These are phyloP conservation scores for Conus canariensis DNA, from an alignment of 2,888 invertebrate genomes.

Conservation along the genomic window DNA sequence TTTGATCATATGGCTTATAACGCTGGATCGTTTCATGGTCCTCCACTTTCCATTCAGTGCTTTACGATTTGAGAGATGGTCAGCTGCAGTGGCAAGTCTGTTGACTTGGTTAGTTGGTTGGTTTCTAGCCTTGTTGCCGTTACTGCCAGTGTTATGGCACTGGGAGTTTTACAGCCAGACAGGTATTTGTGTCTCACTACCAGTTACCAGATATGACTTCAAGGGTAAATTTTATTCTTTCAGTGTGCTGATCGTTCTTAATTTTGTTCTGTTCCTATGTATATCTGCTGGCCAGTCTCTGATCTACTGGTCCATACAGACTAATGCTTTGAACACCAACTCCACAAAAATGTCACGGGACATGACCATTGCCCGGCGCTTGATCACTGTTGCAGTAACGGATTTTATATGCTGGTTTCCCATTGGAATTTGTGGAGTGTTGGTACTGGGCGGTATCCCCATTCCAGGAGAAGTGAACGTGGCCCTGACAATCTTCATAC, in stretches of 20 bases:
- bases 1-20: constrained; percentile 82
- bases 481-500: constrained; percentile 10
- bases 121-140: background rate
- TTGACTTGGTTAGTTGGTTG: constrained; percentile 62
- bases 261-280: constrained; percentile 69
- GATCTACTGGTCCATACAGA: constrained; percentile 68
- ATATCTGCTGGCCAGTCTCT: constrained; percentile 72
- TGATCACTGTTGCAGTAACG: constrained; percentile 29
- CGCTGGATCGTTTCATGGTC: constrained; percentile 83
- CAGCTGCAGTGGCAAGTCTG: constrained; percentile 51
- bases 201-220: constrained; percentile 71
- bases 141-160: constrained; percentile 2
- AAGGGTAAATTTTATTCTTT: constrained; percentile 77
- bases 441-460: constrained; percentile 1
- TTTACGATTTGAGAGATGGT: constrained; percentile 57
- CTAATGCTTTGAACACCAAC: constrained; percentile 2
- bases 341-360: background rate
- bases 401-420: constrained; percentile 39
- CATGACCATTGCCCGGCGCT: constrained; percentile 22
- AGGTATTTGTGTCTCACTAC: constrained; percentile 74
- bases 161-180: constrained; percentile 59
- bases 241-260: constrained; percentile 72
- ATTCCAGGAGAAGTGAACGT: constrained; percentile 31
- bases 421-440: background rate
- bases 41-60: constrained; percentile 82